These are phyloP conservation scores for Porites lobata DNA, from an alignment of 92 coral and sea anemone species.

Conservation along the genomic window DNA sequence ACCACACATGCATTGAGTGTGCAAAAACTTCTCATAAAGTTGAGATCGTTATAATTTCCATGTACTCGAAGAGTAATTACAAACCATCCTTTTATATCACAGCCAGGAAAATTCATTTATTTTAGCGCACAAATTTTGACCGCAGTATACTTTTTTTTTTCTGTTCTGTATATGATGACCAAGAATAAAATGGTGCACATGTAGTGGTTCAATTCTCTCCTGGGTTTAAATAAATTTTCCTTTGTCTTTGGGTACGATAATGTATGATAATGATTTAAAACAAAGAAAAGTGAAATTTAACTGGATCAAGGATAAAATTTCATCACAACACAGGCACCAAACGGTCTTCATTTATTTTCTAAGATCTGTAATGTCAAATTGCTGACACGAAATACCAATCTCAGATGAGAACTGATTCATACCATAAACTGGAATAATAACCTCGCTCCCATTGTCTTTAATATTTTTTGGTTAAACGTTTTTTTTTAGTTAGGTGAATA, in stretches of 20 bases:
- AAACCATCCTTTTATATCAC: too few species aligned
- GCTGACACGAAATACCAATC: neutral
- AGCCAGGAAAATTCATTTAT: neutral
- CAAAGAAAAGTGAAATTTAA: too few species aligned
- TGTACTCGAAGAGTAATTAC: too few species aligned
- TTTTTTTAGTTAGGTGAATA: neutral
- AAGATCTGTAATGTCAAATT: neutral
- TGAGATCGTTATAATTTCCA: neutral
- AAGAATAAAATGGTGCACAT: too few species aligned
- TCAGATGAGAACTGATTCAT: too few species aligned
- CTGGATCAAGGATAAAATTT: too few species aligned
- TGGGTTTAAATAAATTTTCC: too few species aligned
- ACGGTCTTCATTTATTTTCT: neutral
- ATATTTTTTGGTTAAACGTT: neutral
- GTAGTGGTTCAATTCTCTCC: too few species aligned
- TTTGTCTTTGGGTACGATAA: too few species aligned
- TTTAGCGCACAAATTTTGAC: neutral
- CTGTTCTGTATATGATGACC: neutral
- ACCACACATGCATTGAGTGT: too few species aligned
- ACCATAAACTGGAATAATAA: too few species aligned
- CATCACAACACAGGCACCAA: neutral
- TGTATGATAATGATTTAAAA: too few species aligned
- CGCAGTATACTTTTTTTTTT: neutral
- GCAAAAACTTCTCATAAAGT: neutral
- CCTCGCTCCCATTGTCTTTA: neutral